A percentile compares a stretch with the other conserved stretches of the same genome.
phyloP scores from a whole-genome alignment of 2,888 invertebrate species.

The Cataglyphis livida region DNA sequence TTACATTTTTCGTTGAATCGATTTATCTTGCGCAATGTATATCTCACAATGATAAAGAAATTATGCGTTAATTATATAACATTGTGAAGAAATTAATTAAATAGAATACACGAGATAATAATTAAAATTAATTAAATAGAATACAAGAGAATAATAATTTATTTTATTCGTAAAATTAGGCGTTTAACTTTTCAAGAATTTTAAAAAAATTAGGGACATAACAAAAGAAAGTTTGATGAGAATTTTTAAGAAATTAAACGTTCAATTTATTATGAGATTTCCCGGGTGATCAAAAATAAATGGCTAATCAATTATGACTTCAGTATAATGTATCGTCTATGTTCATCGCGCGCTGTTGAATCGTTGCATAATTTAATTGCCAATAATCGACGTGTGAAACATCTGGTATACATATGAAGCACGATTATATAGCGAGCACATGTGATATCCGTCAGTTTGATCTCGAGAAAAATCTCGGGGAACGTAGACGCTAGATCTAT shows the following conservation, averaged over 20 bases:
- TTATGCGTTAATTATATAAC: background rate
- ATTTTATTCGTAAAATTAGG: background rate
- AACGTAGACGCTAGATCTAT: background rate
- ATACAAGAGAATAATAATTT: background rate
- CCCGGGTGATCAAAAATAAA: background rate
- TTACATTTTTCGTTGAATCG: background rate
- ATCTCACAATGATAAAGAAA: background rate
- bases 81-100: background rate
- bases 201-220: background rate
- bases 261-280: background rate
- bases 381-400: conserved; percentile 18
- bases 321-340: background rate
- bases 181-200: background rate
- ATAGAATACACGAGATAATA: background rate
- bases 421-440: background rate
- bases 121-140: too few species aligned
- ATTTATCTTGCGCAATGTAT: background rate
- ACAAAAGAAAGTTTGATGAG: background rate
- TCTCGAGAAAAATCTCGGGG: background rate
- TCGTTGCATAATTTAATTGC: conserved; percentile 43
- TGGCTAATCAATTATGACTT: background rate
- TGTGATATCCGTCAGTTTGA: background rate
- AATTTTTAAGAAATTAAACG: background rate
- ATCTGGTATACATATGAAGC: conserved; percentile 26
- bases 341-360: background rate